These are phyloP conservation scores for Heterodera schachtii DNA, from an alignment of 1,140 invertebrate species.

Conservation along the genomic window DNA sequence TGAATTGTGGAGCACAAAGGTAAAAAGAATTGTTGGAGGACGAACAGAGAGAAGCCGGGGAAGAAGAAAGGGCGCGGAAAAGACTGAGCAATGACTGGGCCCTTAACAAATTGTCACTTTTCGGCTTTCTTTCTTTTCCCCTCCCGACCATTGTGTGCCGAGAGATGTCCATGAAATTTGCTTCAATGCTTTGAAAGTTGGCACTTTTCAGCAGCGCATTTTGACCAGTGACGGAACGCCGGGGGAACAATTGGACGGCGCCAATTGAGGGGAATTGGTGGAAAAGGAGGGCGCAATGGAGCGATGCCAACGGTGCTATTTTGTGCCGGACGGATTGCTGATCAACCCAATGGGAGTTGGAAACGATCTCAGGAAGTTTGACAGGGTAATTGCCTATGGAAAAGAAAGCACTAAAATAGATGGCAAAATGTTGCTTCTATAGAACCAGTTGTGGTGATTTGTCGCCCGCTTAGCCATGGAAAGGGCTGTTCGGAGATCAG, in stretches of 20 bases:
- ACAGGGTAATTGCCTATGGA: constrained; percentile 12
- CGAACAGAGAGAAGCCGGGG: background rate
- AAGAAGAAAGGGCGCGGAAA: background rate
- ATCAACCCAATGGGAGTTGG: background rate
- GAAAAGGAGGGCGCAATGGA: constrained; percentile 18
- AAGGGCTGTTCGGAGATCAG: constrained; percentile 19
- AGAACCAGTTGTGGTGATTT: background rate
- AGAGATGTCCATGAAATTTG: constrained; percentile 21
- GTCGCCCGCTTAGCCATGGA: constrained; percentile 5
- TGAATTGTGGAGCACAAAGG: constrained; percentile 2
- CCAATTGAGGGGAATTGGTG: constrained; percentile 29
- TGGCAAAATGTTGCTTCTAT: background rate
- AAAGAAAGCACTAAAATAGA: background rate
- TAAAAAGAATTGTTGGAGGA: background rate
- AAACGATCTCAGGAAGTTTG: background rate
- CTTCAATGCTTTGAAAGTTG: constrained; percentile 24
- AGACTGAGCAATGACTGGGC: constrained; percentile 1
- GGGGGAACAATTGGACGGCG: constrained; percentile 17
- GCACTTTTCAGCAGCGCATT: constrained; percentile 25
- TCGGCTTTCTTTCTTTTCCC: background rate
- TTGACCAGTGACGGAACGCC: constrained; percentile 1
- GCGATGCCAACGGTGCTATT: background rate
- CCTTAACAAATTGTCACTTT: background rate
- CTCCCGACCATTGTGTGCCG: constrained; percentile 11
- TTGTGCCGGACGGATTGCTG: background rate